Base-by-base conservation (phyloP, 2,113 vertebrate species). In the Epinephelus lanceolatus region DNA sequence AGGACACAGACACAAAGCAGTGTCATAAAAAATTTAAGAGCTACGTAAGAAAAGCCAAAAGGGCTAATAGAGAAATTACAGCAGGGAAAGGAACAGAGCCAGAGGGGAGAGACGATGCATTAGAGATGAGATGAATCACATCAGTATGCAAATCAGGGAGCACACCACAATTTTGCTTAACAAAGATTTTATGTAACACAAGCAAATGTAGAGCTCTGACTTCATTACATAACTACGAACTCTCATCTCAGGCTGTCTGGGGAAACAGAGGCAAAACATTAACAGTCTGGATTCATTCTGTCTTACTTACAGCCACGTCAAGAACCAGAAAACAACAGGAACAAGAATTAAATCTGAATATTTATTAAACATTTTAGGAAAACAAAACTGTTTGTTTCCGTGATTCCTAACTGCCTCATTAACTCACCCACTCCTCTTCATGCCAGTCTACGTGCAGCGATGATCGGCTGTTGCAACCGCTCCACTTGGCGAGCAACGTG, bases 371-470 rank as follows among this genome's bases (percentile, higher is more conserved):
- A 30, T 30, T 30, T 30, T 30, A 30, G 30, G 4, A 30, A 30
- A 30, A 30, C 4, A 30, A 30, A 30, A 30, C 30, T 30, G 30
- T 30, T 30, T 30, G 30, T 30, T 30, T 30, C 30, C 30, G 30
- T 63, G 8, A 40, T 45, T 70, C 17, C 47, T 33, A 52, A 33
- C 11, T n/a, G 19, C 19, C 30, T 30, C 0, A 12, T 1, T 0
- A 33, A 81, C 94, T 30, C 91, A 99, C 98, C 98, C 98, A 99
- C 75, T 99, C 98, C 83, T 99, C 98, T 90, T 99, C 98, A 0
- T 97, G 97, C 97, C 98, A 99, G 87, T 97, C 97, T 8, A 95
- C 96, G 18, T 98, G 97, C 83, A 98, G 94, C 13, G 98, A 99
- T 37, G 97, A 95, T 0, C 97, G 95, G 91, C 97, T 98, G 88